These are phyloP conservation scores for Pocillopora meandrina DNA, from an alignment of 92 coral and sea anemone species.

Conservation along the genomic window DNA sequence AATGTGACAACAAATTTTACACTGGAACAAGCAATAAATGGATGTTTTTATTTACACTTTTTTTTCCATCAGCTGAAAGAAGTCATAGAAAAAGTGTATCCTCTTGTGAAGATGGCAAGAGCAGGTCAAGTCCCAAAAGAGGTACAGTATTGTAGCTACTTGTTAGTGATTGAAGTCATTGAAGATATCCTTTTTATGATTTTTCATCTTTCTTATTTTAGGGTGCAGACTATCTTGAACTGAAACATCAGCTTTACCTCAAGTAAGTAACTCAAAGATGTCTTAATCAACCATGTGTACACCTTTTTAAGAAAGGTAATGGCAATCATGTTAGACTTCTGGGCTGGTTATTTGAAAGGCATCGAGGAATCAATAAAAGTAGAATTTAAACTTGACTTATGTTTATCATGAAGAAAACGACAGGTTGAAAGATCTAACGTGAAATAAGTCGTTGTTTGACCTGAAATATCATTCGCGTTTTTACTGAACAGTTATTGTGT, in stretches of 20 bases:
- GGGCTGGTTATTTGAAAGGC: not conserved
- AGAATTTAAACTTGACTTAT: too few relatives aligned
- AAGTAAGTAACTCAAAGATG: constrained; percentile 65
- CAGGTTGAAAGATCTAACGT: too few relatives aligned
- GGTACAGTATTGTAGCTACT: constrained; percentile 38
- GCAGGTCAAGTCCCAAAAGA: constrained; percentile 77
- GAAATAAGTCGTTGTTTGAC: not conserved
- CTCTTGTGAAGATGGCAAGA: constrained; percentile 83
- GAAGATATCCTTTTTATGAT: not conserved
- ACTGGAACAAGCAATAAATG: too few relatives aligned
- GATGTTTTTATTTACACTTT: not conserved
- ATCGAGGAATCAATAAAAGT: too few relatives aligned
- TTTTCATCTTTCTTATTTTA: constrained; percentile 6
- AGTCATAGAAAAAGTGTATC: constrained; percentile 64
- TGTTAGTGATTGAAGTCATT: not conserved
- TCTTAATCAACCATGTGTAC: not conserved
- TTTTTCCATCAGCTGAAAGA: constrained; percentile 64
- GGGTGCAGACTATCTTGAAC: constrained; percentile 92
- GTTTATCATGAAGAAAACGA: too few relatives aligned
- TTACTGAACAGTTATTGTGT: constrained; percentile 70
- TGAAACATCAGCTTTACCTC: constrained; percentile 80
- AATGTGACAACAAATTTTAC: too few relatives aligned
- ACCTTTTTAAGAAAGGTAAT: not conserved
- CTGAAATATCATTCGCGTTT: not conserved
- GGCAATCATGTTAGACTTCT: not conserved